A percentile compares a stretch with the other conserved stretches of the same genome.
Evolutionary conservation across 2,797 vertebrate species (phyloP).

Genomic region (Limosa lapponica): DNA sequence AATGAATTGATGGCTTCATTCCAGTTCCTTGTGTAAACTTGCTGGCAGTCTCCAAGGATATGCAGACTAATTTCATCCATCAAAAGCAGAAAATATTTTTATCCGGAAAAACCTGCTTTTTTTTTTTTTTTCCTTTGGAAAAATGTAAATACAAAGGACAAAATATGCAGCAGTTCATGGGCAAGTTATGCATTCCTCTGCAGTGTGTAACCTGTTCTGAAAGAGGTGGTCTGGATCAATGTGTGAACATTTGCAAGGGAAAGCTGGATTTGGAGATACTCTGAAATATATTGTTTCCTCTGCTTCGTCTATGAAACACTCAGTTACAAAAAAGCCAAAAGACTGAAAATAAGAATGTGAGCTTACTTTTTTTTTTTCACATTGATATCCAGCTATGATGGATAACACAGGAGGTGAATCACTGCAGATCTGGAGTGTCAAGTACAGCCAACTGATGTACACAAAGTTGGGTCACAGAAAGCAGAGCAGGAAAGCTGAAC

Average conservation of each 20-base stretch:
- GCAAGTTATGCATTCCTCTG: slow-evolving; percentile 63
- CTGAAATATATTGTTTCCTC: slow-evolving; percentile 10
- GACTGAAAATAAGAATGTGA: neutral
- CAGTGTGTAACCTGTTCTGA: slow-evolving; percentile 61
- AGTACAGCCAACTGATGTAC: neutral
- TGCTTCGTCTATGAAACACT: neutral
- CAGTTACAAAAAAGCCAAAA: neutral
- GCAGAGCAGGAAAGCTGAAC: neutral
- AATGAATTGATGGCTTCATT: slow-evolving; percentile 15
- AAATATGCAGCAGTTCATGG: slow-evolving; percentile 65
- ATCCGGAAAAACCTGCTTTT: neutral
- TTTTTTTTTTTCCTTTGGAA: neutral
- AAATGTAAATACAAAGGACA: slow-evolving; percentile 60
- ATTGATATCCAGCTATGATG: neutral
- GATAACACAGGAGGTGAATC: neutral
- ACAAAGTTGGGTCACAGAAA: neutral
- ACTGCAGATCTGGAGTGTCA: neutral
- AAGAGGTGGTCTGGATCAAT: slow-evolving; percentile 63
- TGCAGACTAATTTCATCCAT: slow-evolving; percentile 52
- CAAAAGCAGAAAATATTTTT: slow-evolving; percentile 57
- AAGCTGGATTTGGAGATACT: neutral
- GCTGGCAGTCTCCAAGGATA: slow-evolving; percentile 42
- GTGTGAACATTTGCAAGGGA: slow-evolving; percentile 2
- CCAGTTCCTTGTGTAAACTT: slow-evolving; percentile 42
- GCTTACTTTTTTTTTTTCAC: neutral